These are phyloP conservation scores for Poecilia latipinna DNA, from an alignment of 2,113 vertebrate genomes.

Conservation along the genomic window DNA sequence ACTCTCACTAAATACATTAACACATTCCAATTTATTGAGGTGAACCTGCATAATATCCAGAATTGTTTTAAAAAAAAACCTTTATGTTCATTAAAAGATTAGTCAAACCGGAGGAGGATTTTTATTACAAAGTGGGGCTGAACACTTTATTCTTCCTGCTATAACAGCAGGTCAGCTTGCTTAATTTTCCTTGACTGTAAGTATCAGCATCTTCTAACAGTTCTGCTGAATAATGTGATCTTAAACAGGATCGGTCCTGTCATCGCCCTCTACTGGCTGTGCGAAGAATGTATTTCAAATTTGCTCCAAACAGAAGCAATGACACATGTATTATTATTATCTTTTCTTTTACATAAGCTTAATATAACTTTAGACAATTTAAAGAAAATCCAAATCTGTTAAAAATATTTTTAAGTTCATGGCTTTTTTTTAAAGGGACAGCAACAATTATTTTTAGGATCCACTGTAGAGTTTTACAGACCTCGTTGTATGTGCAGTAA, in stretches of 20 bases:
- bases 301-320: neutral
- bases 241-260: constrained; percentile 31
- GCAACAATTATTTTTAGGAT: no score
- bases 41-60: neutral
- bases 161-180: constrained; percentile 6
- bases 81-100: no score
- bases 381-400: no score
- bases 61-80: neutral
- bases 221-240: constrained; percentile 16
- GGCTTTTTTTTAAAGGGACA: no score
- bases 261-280: constrained; percentile 74
- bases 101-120: no score
- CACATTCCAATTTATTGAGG: neutral
- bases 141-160: constrained; percentile 5
- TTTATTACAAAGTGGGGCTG: neutral
- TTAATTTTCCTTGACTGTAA: constrained; percentile 33
- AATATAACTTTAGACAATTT: neutral
- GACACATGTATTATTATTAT: no score
- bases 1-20: no score
- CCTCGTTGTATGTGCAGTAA: no score
- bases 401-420: no score
- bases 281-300: neutral
- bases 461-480: no score
- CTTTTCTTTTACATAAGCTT: no score
- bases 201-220: constrained; percentile 9